Evolutionary conservation across 2,797 vertebrate genomes (phyloP), one percentile per base, ranked within the genome.

Genomic region (Bucorvus abyssinicus): DNA sequence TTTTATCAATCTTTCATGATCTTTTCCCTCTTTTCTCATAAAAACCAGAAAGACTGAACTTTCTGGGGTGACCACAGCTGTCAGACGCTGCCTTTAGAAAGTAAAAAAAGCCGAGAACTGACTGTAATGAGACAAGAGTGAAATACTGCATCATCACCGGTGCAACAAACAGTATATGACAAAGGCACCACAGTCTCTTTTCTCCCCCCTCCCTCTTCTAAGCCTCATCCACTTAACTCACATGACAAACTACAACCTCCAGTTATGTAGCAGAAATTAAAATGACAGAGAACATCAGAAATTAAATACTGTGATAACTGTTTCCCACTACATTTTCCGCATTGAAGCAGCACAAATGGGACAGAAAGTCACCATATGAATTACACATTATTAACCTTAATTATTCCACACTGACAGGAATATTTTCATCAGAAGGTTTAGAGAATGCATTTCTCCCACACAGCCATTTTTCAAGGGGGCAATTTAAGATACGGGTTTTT

Each of bases 361-460:
- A 45, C 89, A 94, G 68, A 86, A 94, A 93, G 73, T 80, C 52
- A 30, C 44, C 49, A 11, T 30, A 77, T 47, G 52, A 88, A 80
- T 68, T 59, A 52, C 64, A 92, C 24, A 26, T 60, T 93, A 90
- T 87, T 89, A 90, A 84, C 49, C 83, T 78, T 20, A 63, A 71
- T 84, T 89, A 81, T 52, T 90, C 45, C 64, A 36, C 32, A 78
- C 57, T 17, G 68, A 68, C 22, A 81, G 9, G 26, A 87, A 67
- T 29, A 24, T 40, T 84, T 91, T 60, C 15, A 4, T 23, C 30
- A 67, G 34, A 59, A 70, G 36, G 52, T 34, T 67, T 56, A 30
- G 40, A 63, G 29, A 82, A 60, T 1, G 2, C 4, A 3, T 69
- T 70, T 50, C 47, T 57, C 23, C 36, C 29, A 13, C 19, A 14